Conservation (phyloP, 2,888 invertebrate genomes). For the Drosophila kanekoi region DNA sequence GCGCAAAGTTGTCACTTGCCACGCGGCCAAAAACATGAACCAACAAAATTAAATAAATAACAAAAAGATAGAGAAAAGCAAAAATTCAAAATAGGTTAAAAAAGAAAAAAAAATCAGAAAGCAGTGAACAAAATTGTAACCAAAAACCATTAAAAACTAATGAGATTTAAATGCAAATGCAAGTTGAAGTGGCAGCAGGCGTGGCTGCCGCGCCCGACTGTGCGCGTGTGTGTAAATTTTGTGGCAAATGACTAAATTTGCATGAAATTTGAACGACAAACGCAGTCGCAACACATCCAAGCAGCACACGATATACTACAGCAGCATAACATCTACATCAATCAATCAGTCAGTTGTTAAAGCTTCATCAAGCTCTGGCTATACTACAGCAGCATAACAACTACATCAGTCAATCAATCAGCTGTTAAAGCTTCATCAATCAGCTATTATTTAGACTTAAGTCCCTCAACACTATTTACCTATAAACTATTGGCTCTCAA, state of each 20-base stretch:
- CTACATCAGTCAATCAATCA: neutral
- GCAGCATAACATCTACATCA: neutral
- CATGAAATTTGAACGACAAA: constrained; percentile 59
- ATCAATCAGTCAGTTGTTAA: neutral
- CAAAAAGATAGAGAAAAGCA: constrained; percentile 18
- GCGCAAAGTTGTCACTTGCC: constrained; percentile 70
- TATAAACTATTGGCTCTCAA: neutral
- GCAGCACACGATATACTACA: constrained; percentile 8
- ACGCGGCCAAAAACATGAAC: constrained; percentile 35
- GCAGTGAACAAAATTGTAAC: constrained; percentile 46
- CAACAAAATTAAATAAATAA: constrained; percentile 21
- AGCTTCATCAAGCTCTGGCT: no score
- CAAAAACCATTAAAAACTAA: constrained; percentile 78
- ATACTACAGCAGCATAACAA: neutral
- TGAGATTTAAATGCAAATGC: constrained; percentile 81
- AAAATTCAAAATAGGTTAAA: constrained; percentile 13
- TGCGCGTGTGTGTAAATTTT: constrained; percentile 39
- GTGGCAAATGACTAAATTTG: constrained; percentile 77
- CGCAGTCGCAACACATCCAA: constrained; percentile 26
- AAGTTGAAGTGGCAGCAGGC: constrained; percentile 47
- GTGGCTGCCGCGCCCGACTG: neutral
- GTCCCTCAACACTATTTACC: neutral
- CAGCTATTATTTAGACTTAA: neutral
- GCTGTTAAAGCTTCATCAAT: neutral
- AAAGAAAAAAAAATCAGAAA: constrained; percentile 12